Percentiles rank a stretch among this genome's conserved stretches.
Conservation (phyloP, 2,113 vertebrate genomes). For the Seriola quinqueradiata region DNA sequence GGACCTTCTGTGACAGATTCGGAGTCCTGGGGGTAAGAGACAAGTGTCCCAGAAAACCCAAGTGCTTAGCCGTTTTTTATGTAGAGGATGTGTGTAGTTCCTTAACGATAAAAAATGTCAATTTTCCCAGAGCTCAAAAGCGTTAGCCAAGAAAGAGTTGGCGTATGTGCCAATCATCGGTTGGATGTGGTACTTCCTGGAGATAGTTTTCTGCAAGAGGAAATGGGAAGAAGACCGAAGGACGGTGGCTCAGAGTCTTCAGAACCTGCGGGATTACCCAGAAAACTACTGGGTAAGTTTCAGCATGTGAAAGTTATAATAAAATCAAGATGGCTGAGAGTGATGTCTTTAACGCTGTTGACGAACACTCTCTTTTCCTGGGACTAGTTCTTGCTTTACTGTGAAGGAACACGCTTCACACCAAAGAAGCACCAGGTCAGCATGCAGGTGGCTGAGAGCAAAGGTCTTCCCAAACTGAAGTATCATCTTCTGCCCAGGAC, state of each 20-base stretch:
- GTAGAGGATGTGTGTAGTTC: too few relatives aligned
- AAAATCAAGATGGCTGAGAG: neutral
- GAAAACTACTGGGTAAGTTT: constrained; percentile 91
- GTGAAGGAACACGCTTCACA: constrained; percentile 97
- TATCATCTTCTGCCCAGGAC: constrained; percentile 96
- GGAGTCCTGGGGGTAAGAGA: constrained; percentile 94
- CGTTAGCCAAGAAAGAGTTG: constrained; percentile 43
- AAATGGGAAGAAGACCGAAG: constrained; percentile 96
- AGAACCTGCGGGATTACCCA: constrained; percentile 92
- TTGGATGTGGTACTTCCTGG: constrained; percentile 83
- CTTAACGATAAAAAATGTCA: neutral
- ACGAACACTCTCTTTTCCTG: neutral
- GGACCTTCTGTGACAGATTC: constrained; percentile 95
- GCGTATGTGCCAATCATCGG: constrained; percentile 84
- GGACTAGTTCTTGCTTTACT: constrained; percentile 93
- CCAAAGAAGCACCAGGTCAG: constrained; percentile 94
- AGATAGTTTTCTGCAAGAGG: constrained; percentile 97
- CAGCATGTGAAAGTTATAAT: neutral
- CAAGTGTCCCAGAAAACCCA: neutral
- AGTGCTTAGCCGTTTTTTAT: too few relatives aligned
- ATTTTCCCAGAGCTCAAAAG: constrained; percentile 86
- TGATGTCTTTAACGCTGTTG: neutral
- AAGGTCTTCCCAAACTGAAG: constrained; percentile 95
- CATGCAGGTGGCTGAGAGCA: constrained; percentile 96
- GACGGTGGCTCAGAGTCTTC: constrained; percentile 87